Base-by-base conservation (phyloP, 2,888 invertebrate species). In the Auanema sp. region DNA sequence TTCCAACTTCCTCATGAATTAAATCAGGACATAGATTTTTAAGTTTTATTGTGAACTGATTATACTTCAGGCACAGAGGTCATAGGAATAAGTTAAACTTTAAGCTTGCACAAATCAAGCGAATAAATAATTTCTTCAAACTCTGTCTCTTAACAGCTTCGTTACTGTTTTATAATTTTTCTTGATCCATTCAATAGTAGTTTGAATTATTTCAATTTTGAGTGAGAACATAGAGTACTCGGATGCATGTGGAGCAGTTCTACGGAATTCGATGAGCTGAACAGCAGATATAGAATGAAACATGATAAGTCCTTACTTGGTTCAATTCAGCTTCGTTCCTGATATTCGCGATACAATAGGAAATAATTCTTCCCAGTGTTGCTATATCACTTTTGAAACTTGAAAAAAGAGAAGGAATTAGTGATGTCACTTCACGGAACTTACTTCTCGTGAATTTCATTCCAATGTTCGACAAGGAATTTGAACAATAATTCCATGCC, bases 401-500 rank as follows among this genome's bases (percentile, higher is more conserved):
- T 41, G 2, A 33, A 55, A 40, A 14, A 16, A 3, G 55, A 55
- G 8, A 40, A 40, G n/a, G n/a, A 11, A 40, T 5, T 5, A 33
- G 33, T 33, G 33, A 33, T 33, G 8, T 33, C 4, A 3, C 40
- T 24, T 25, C 5, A 1, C 6, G 58, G 41, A 8, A 58, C 64
- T 49, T 60, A 79, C 80, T 72, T 71, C 8, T 66, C 64, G 33
- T 76, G 72, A 51, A 81, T 72, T 44, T 72, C 56, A 51, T 71
- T 66, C 81, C 81, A 81, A 58, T 79, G 64, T 14, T 75, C 74
- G 40, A 81, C 66, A 55, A 81, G 54, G 61, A 77, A 82, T 50
- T 79, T 81, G 55, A 82, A 71, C 51, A 76, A 64, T 6, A 75
- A 50, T 24, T 76, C 76, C 43, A 72, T 58, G 33, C 79, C 77